phyloP scores from a whole-genome alignment of 2,888 invertebrate genomes.

The Heteropelma amictum region DNA sequence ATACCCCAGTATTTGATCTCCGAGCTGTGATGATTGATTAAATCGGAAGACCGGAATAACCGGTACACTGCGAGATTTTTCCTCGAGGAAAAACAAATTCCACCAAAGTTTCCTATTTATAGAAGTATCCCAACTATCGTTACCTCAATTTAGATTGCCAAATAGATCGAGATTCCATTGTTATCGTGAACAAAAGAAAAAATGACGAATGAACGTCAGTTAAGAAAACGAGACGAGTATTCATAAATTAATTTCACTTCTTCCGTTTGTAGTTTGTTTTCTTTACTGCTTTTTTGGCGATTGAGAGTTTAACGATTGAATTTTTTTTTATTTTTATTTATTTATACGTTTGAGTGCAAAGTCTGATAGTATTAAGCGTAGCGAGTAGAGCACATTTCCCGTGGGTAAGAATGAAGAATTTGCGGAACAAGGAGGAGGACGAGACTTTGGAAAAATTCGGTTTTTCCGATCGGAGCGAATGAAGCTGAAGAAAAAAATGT shows the following conservation, averaged over 20 bases:
- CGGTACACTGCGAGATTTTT: too few species aligned
- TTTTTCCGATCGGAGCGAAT: not conserved
- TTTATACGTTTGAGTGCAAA: constrained; percentile 37
- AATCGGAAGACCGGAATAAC: too few species aligned
- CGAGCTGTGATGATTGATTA: constrained; percentile 68
- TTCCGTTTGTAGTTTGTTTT: too few species aligned
- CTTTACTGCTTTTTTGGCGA: too few species aligned
- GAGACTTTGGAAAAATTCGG: too few species aligned
- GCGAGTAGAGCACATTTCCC: not conserved
- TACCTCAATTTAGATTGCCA: constrained; percentile 45
- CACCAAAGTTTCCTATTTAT: not conserved
- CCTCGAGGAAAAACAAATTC: not conserved
- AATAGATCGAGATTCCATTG: constrained; percentile 10
- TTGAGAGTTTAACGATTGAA: too few species aligned
- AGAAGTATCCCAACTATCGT: not conserved
- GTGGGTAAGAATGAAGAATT: not conserved
- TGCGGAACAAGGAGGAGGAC: not conserved
- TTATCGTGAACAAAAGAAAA: not conserved
- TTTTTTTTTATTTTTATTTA: constrained; percentile 6
- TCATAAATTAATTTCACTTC: too few species aligned
- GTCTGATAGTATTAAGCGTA: constrained; percentile 49
- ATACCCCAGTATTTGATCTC: constrained; percentile 68
- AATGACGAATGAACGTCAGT: too few species aligned
- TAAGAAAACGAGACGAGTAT: too few species aligned
- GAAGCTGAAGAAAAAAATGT: not conserved